Evolutionary conservation across 2,113 vertebrate genomes (phyloP).

Genomic region (Limanda limanda): DNA sequence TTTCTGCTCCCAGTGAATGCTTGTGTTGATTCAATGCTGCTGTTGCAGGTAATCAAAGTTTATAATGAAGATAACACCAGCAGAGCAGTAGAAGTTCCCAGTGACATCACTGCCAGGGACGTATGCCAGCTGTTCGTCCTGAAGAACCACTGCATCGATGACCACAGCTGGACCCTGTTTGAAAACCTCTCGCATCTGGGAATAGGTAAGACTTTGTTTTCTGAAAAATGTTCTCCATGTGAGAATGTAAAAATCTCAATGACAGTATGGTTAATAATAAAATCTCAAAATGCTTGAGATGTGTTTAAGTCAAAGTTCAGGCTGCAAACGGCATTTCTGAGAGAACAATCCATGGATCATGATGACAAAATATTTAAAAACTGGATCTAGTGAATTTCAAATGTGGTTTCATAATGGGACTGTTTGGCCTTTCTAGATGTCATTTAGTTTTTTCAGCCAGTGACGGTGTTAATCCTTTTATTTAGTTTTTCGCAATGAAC

Average conservation of each 20-base stretch:
- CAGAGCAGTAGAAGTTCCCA: slow-evolving; percentile 92
- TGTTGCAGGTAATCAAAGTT: slow-evolving; percentile 93
- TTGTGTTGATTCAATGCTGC: slow-evolving; percentile 9
- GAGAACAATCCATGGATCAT: too few species aligned
- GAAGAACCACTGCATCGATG: slow-evolving; percentile 94
- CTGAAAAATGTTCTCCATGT: background rate
- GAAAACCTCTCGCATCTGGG: slow-evolving; percentile 87
- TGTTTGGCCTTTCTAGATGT: too few species aligned
- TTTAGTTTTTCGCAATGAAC: background rate
- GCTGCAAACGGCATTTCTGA: background rate
- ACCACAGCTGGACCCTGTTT: slow-evolving; percentile 96
- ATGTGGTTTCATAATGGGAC: too few species aligned
- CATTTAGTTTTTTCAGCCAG: too few species aligned
- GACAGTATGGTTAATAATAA: background rate
- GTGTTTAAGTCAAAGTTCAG: background rate
- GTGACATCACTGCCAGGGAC: slow-evolving; percentile 92
- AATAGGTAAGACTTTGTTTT: slow-evolving; percentile 84
- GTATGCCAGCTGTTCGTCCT: slow-evolving; percentile 94
- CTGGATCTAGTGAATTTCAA: too few species aligned
- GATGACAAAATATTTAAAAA: too few species aligned
- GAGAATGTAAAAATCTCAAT: background rate
- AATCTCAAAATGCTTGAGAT: background rate
- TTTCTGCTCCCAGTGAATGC: background rate
- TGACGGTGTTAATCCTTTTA: too few species aligned
- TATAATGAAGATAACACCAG: slow-evolving; percentile 95